Percentiles rank a stretch among this genome's conserved stretches.
These are phyloP conservation scores for Sclerurus mexicanus DNA, from an alignment of 2,113 vertebrate species.

Conservation along the genomic window DNA sequence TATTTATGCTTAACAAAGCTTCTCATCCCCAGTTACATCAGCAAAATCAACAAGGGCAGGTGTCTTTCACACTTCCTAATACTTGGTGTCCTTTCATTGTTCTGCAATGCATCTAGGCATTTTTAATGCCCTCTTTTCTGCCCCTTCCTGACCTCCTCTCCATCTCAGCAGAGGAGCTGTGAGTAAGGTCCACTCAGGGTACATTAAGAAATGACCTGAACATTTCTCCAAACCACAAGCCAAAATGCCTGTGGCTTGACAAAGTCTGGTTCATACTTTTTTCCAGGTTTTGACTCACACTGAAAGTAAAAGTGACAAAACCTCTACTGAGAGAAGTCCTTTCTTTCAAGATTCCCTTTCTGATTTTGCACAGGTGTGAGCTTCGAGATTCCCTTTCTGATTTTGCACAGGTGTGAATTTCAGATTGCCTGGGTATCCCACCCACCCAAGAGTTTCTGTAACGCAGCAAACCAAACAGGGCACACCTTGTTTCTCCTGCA, in stretches of 20 bases:
- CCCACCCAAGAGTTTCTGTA: not conserved
- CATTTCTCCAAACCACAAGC: not conserved
- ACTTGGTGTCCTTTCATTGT: not conserved
- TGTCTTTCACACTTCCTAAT: not conserved
- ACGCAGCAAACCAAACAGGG: not conserved
- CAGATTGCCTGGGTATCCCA: not conserved
- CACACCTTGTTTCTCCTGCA: not conserved
- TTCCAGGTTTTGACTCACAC: not conserved
- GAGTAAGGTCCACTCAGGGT: not conserved
- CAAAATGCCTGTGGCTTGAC: constrained; percentile 22
- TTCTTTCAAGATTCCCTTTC: not conserved
- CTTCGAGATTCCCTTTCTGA: not conserved
- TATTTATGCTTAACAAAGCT: not conserved
- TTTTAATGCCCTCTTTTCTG: not conserved
- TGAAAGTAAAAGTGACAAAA: constrained; percentile 32
- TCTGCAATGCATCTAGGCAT: not conserved
- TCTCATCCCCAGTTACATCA: not conserved
- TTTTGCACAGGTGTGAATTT: not conserved
- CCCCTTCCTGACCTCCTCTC: not conserved
- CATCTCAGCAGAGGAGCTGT: not conserved
- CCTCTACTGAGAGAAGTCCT: not conserved
- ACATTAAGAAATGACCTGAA: not conserved
- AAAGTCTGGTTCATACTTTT: not conserved
- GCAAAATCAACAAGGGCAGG: not conserved
- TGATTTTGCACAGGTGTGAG: not conserved